Evolutionary conservation across 2,113 vertebrate genomes (phyloP), one percentile per base, ranked within the genome.

Genomic region (Garra rufa): DNA sequence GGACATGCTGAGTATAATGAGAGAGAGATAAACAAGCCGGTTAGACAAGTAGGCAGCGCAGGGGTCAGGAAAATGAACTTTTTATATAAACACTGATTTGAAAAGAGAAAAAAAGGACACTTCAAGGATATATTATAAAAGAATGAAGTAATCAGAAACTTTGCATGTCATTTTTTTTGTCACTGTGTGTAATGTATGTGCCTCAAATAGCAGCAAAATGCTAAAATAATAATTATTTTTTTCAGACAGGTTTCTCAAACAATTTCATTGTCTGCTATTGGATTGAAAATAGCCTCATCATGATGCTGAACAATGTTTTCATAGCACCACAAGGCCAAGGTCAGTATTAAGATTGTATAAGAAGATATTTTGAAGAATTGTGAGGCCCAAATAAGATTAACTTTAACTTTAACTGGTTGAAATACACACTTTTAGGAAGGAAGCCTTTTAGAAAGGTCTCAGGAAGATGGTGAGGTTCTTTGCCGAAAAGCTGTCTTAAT

Each of bases 61-160:
- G 71, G 74, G 86, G 74, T 83, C 82, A 85, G 65, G 21, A 78
- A 83, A 85, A 75, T 88, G 74, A 85, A 79, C 70, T 83, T 76
- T 83, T 76, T 83, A 48, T 80, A 76, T 83, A 63, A 26, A 75
- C 21, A 50, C 34, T 57, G 46, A 55, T 41, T 76, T 76, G 46
- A 19, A 65, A 65, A n/a, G 55, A 73, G 83, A 83, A 43, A 76
- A n/a, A 38, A 6, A 1, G 48, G 74, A 55, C 41, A 63, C 38
- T 61, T 79, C 30, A 59, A 77, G 52, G 76, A 77, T 77, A 41
- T 55, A 55, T 21, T 55, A 50, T 15, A 17, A 50, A 50, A 50
- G 2, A 1, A 38, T 24, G 19, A 13, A 59, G 28, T n/a, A 14
- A 43, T 15, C 19, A 9, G 52, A 15, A 77, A 41, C 30, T 77